Base-by-base conservation (phyloP, 2,113 vertebrate genomes). In the Perca fluviatilis region DNA sequence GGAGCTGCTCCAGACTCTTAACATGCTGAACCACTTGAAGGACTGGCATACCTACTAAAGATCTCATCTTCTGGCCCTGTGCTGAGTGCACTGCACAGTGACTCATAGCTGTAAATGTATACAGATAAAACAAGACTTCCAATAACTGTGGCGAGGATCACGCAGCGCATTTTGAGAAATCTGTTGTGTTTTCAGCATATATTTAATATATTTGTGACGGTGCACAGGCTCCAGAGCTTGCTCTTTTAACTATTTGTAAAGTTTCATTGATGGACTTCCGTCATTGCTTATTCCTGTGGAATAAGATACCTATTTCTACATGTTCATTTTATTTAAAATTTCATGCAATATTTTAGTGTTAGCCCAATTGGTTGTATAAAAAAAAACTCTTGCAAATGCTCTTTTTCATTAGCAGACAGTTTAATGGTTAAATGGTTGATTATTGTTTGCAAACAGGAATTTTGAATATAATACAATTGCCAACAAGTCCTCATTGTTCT, bases 271-370 rank as follows among this genome's bases (percentile, higher is more conserved):
- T 69, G 47, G 80, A 74, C 27, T 76, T 76, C 54, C 2, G 10
- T 77, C 49, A 14, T 51, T 81, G 36, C 61, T 88, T 74, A 89
- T 93, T 94, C 91, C 83, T 89, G 73, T 92, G 92, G 89, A 93
- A 91, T 87, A 71, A 81, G 74, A 86, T 56, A 40, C 66, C 50
- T 60, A 36, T 49, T 67, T 51, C 62, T 72, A 47, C 30, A 50
- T 63, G 27, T 75, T 67, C 71, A 67, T 74, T 61, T 85, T 71
- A 74, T 84, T 89, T 63, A 2, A 19, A 74, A 46, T 80, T 10
- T 27, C 27, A 79, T 84, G 70, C 40, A 79, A 23, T 51, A 33
- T 81, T 80, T 81, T 76, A 76, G 40, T 56, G 50, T 72, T 40
- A 57, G 0, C 15, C 47, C 30, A 15, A 65, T 21, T 25, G 18